Percentiles rank a stretch among this genome's conserved stretches.
Evolutionary conservation across 2,888 invertebrate species (phyloP).

Genomic region (Rotaria sp.): DNA sequence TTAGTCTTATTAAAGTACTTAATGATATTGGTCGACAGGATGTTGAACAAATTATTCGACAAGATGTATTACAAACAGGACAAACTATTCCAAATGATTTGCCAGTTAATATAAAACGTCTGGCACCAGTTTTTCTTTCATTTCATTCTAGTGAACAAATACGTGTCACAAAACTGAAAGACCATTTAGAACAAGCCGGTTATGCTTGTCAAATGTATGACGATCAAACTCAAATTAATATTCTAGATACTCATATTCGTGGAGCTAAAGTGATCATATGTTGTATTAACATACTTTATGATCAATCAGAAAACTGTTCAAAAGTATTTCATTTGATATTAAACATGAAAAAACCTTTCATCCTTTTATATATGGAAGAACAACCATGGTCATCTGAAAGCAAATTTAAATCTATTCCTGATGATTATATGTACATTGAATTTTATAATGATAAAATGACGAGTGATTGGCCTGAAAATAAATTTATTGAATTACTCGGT

Average conservation of each 20-base stretch:
- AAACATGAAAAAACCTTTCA: neutral
- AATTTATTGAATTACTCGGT: neutral
- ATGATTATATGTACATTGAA: neutral
- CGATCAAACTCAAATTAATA: neutral
- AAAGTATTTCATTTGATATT: neutral
- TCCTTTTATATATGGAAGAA: neutral
- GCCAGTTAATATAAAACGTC: neutral
- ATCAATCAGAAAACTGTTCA: neutral
- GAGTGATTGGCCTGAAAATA: neutral
- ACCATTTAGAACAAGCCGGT: neutral
- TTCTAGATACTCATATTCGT: neutral
- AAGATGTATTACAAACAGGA: neutral
- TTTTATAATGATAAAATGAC: neutral
- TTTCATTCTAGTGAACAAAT: neutral
- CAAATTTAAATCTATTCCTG: neutral
- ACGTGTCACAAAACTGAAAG: neutral
- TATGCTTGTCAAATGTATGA: neutral
- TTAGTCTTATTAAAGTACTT: conserved; percentile 46
- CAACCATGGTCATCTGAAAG: neutral
- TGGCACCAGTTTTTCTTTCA: neutral
- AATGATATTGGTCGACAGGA: conserved; percentile 47
- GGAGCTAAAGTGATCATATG: neutral
- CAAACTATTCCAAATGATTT: neutral
- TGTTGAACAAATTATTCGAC: neutral
- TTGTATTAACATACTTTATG: neutral